Evolutionary conservation across 2,888 invertebrate species (phyloP), one percentile per base, ranked within the genome.

Genomic region (Brenthis ino): DNA sequence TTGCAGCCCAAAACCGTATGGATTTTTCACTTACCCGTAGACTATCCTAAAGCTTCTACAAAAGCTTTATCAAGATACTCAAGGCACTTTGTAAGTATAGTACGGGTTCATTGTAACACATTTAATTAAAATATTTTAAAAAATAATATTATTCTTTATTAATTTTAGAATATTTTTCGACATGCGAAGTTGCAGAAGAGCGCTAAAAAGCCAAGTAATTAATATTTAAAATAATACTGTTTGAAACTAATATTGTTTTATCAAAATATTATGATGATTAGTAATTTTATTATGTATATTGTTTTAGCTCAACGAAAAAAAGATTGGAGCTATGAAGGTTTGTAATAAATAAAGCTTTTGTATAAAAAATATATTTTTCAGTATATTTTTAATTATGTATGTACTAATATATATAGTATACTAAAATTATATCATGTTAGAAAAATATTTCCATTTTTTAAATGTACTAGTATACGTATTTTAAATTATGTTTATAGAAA

Each of bases 1-100:
- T 82, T 77, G 16, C 81, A 90, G 89, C 82, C 85, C 3, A 87
- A 88, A 80, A 84, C 86, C 8, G 79, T 90, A 28, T 91, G 89
- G 89, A 82, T 90, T 6, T 83, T 89, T 28, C 85, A 87, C 73
- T 78, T 86, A 5, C 89, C 90, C 0, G 76, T 81, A 0, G 79
- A 80, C 56, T 74, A 76, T 20, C 77, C 80, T 0, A 74, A 75
- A 0, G 56, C 75, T 6, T 75, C 53, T 37, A 72, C 73, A 1
- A 56, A 61, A 56, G 24, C 72, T 12, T 43, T 48, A 8, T 16
- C 56, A 13, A 56, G 76, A 56, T 60, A 47, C 12, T 58, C 68
- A 0, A 75, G 76, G 11, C 65, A 72, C 2, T 60, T 66, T 33
- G 84, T 85, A 67, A 80, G 82, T 77, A 60, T 43, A 20, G 8